Conservation (phyloP, 2,113 vertebrate genomes). For the Sus scrofa region T2T-Sscrofa CM000829.6:38488001-38488500, state of each 20-base stretch:
- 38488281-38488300: neutral
- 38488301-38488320: neutral
- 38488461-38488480: neutral
- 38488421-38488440: neutral
- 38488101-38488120: constrained; percentile 14
- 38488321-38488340: neutral
- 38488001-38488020: constrained; percentile 41
- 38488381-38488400: neutral
- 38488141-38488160: constrained; percentile 36
- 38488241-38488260: neutral
- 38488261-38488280: neutral
- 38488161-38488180: constrained; percentile 10
- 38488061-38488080: constrained; percentile 7
- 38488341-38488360: neutral
- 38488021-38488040: constrained; percentile 55
- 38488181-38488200: neutral
- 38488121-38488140: constrained; percentile 53
- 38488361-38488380: neutral
- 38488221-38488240: neutral
- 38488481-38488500: neutral
- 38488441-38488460: neutral
- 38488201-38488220: neutral
- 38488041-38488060: constrained; percentile 25
- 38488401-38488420: neutral
- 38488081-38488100: constrained; percentile 14